Evolutionary conservation across 1,140 invertebrate species (phyloP).

Genomic region (Hylaeus anthracinus): DNA sequence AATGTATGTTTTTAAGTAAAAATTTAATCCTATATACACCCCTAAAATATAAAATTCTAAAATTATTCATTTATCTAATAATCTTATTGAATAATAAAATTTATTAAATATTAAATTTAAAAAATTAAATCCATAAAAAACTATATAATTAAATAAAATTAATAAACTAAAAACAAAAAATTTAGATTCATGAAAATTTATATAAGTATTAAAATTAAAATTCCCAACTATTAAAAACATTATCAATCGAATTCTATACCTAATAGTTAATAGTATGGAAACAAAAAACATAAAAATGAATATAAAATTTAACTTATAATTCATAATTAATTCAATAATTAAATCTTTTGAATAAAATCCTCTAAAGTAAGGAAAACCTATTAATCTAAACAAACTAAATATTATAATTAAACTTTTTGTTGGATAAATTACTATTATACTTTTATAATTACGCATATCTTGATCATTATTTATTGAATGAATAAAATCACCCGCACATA

Average conservation of each 20-base stretch:
- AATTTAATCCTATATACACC: constrained; percentile 48
- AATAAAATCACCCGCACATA: constrained; percentile 77
- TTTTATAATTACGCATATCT: constrained; percentile 84
- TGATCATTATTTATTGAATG: constrained; percentile 82
- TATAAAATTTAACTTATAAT: constrained; percentile 80
- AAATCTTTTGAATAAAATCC: constrained; percentile 86
- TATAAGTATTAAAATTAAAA: constrained; percentile 23
- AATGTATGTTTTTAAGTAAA: background rate
- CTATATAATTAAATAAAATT: background rate
- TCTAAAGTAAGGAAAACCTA: constrained; percentile 82
- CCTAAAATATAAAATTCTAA: no score
- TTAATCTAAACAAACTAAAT: constrained; percentile 81
- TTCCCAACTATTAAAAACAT: constrained; percentile 66
- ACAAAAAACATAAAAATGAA: constrained; percentile 81
- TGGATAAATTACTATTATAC: constrained; percentile 74
- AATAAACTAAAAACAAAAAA: background rate
- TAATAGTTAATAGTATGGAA: constrained; percentile 81
- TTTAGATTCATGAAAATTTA: no score
- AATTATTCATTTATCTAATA: no score
- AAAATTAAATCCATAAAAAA: no score
- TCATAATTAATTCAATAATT: constrained; percentile 82
- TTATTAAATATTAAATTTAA: no score
- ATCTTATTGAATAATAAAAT: no score
- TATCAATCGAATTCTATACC: constrained; percentile 81
- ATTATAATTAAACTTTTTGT: constrained; percentile 79